Conservation (phyloP, 2,113 vertebrate species). For the Mesoclemmys tuberculata region DNA sequence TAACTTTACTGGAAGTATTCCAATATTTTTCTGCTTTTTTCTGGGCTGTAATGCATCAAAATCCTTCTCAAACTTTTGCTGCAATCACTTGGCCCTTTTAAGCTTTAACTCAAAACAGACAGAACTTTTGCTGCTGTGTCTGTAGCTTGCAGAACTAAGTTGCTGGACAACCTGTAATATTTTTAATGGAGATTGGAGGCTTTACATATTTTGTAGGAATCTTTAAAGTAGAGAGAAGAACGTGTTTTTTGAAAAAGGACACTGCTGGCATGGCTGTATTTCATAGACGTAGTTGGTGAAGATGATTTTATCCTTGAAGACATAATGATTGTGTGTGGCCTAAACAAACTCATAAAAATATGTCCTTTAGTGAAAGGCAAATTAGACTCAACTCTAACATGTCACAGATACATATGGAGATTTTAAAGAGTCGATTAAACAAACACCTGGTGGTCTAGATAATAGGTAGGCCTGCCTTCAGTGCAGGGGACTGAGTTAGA, state of each 20-base stretch:
- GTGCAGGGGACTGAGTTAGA: too few relatives aligned
- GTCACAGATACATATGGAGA: neutral
- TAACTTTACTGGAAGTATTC: neutral
- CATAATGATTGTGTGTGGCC: neutral
- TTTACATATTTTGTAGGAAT: neutral
- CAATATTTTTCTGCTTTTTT: neutral
- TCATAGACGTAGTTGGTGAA: neutral
- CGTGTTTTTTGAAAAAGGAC: neutral
- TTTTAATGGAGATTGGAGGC: neutral
- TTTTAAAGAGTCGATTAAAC: too few relatives aligned
- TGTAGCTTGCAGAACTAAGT: neutral
- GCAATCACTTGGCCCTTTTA: neutral
- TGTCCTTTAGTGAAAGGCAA: neutral
- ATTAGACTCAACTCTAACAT: neutral
- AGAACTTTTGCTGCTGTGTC: neutral
- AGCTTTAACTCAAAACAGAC: neutral
- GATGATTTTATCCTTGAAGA: neutral
- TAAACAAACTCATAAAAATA: neutral
- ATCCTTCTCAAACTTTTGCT: neutral
- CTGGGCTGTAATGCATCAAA: neutral
- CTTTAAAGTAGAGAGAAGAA: neutral
- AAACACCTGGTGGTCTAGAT: too few relatives aligned
- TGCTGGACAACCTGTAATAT: neutral
- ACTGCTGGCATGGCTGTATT: neutral
- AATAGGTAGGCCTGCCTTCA: too few relatives aligned